Base-by-base conservation (phyloP, 2,888 invertebrate genomes). In the Idaea dimidiata region DNA sequence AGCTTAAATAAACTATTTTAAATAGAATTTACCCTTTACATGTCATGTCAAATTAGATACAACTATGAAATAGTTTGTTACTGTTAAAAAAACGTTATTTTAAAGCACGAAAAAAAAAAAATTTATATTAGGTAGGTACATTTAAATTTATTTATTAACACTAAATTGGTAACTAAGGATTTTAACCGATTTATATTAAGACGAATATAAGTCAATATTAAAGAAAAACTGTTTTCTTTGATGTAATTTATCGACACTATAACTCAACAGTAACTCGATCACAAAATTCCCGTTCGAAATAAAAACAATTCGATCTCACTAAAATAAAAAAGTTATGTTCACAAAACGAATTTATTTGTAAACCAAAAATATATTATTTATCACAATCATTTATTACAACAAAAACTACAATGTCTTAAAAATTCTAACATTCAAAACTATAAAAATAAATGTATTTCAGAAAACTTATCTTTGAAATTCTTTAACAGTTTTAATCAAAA, bases 301-400 rank as follows among this genome's bases (percentile, higher is more conserved):
- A 43, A 43, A 33, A 43, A 43, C 43, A 43, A 43, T 43, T 43
- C 43, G 43, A 43, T 43, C 14, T 10, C 24, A 24, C 43, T 43
- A 43, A 43, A 43, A 43, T 43, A 71, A 75, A 76, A 75, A 79
- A 79, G 79, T 76, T 80, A 76, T 78, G 70, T 72, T 66, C 58
- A 69, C 68, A 66, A 70, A 72, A 70, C 69, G 69, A 62, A 63
- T 70, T 70, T 70, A 67, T 32, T 53, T 8, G 43, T 10, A 54
- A 66, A 59, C 66, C 66, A 68, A 69, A 70, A 73, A 71, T 69
- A 73, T 69, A 69, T 71, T 71, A 67, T 70, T 65, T 65, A 70
- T 66, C 43, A 43, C 43, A 43, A 43, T 43, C 43, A 43, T 43
- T 43, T 43, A 43, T 43, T 14, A 43, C 56, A 57, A 61, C 55